These are phyloP conservation scores for Ennomos quercinarius DNA, from an alignment of 2,888 invertebrate genomes.

Conservation along the genomic window DNA sequence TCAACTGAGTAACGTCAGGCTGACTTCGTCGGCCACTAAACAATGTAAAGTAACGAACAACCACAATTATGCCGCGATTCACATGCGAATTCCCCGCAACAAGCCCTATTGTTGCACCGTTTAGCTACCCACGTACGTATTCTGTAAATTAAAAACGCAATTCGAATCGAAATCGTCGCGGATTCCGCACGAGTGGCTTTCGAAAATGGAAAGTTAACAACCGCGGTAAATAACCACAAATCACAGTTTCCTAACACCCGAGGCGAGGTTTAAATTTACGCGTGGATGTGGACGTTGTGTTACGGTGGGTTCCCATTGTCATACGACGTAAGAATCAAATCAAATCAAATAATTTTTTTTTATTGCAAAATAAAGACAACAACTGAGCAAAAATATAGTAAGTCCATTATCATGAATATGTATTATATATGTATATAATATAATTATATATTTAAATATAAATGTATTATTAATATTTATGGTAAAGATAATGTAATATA, in stretches of 20 bases:
- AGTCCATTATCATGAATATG: too few species aligned
- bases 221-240: slow-evolving; percentile 85
- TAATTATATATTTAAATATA: too few species aligned
- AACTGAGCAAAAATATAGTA: too few species aligned
- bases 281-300: slow-evolving; percentile 66
- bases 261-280: slow-evolving; percentile 82
- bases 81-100: slow-evolving; percentile 36
- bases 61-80: slow-evolving; percentile 42
- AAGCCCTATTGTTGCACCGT: slow-evolving; percentile 43
- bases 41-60: slow-evolving; percentile 35
- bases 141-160: slow-evolving; percentile 79
- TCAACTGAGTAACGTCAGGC: slow-evolving; percentile 21
- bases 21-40: too few species aligned
- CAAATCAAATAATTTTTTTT: too few species aligned
- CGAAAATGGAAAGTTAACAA: slow-evolving; percentile 82
- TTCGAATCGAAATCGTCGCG: slow-evolving; percentile 75
- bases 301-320: slow-evolving; percentile 54
- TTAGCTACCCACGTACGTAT: slow-evolving; percentile 56
- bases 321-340: slow-evolving; percentile 23
- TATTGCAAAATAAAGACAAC: too few species aligned
- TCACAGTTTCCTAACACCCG: slow-evolving; percentile 80
- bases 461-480: too few species aligned
- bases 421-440: too few species aligned
- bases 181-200: slow-evolving; percentile 73
- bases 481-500: too few species aligned